Percentiles rank a stretch among this genome's conserved stretches.
These are phyloP conservation scores for Nematolebias whitei DNA, from an alignment of 2,113 vertebrate genomes.

Conservation along the genomic window DNA sequence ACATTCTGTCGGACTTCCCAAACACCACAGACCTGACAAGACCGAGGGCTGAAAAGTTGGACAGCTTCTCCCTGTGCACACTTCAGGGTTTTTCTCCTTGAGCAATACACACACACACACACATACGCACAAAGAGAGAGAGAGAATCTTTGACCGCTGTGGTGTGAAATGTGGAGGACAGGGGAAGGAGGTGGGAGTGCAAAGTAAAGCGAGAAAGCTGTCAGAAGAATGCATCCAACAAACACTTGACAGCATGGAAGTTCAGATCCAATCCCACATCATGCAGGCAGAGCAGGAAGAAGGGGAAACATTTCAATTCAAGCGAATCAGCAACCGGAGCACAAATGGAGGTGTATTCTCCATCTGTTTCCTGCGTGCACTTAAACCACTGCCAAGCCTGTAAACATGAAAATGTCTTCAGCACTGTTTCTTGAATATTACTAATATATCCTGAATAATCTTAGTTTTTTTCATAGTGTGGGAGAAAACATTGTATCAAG, in stretches of 20 bases:
- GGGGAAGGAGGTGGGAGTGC: slow-evolving; percentile 30
- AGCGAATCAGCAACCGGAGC: slow-evolving; percentile 29
- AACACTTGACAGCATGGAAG: slow-evolving; percentile 62
- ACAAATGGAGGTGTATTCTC: slow-evolving; percentile 35
- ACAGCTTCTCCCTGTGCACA: slow-evolving; percentile 64
- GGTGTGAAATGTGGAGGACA: slow-evolving; percentile 65
- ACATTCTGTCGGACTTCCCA: slow-evolving; percentile 66
- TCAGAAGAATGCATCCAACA: slow-evolving; percentile 60
- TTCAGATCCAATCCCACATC: slow-evolving; percentile 59
- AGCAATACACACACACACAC: slow-evolving; percentile 20
- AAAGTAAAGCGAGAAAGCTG: slow-evolving; percentile 67
- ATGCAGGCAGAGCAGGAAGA: slow-evolving; percentile 45
- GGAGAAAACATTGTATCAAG: slow-evolving; percentile 2
- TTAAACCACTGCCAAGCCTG: slow-evolving; percentile 2
- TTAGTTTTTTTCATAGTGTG: neutral
- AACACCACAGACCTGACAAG: slow-evolving; percentile 69
- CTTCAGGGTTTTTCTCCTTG: slow-evolving; percentile 34
- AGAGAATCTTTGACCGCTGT: slow-evolving; percentile 67
- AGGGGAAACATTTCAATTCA: slow-evolving; percentile 52
- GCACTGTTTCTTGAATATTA: slow-evolving; percentile 1
- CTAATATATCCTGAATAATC: neutral
- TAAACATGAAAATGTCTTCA: slow-evolving; percentile 21
- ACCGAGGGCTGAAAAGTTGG: slow-evolving; percentile 60
- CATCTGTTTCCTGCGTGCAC: slow-evolving; percentile 31
- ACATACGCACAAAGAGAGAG: slow-evolving; percentile 13